Percentiles rank a stretch among this genome's conserved stretches.
phyloP scores from a whole-genome alignment of 2,113 vertebrate genomes.

The Pseudopodoces humilis region DNA sequence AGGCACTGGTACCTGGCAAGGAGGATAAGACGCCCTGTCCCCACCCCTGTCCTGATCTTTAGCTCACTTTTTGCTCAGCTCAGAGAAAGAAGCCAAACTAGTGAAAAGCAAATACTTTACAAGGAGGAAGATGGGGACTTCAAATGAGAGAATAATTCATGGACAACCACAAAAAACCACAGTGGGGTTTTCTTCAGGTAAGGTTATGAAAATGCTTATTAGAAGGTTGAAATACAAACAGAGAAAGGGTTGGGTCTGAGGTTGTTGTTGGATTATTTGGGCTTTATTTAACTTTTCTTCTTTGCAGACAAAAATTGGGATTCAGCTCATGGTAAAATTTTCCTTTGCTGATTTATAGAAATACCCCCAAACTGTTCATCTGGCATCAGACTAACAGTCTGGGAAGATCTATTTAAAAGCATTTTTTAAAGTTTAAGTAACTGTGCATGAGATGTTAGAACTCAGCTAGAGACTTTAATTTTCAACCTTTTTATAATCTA shows the following conservation, averaged over 20 bases:
- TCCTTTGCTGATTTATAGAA: not conserved
- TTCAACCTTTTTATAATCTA: conserved; percentile 10
- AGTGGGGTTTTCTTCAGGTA: not conserved
- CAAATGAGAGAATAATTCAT: not conserved
- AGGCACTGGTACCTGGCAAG: not conserved
- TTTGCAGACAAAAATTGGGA: not conserved
- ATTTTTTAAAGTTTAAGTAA: conserved; percentile 17
- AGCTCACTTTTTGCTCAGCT: not conserved
- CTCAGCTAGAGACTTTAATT: not conserved
- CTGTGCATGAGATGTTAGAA: not conserved
- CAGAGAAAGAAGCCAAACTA: not conserved
- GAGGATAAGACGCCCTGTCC: not conserved
- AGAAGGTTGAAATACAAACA: not conserved
- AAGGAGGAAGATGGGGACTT: not conserved
- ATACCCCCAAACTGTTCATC: not conserved
- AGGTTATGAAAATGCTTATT: not conserved
- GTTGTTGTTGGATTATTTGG: not conserved
- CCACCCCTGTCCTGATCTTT: not conserved
- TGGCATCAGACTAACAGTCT: not conserved
- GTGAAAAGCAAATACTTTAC: not conserved
- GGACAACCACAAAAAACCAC: not conserved
- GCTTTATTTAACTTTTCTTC: not conserved
- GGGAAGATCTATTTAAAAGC: conserved; percentile 2
- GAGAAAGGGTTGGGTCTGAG: accelerated
- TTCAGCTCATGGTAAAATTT: not conserved